Base-by-base conservation (phyloP, 1,140 invertebrate species). In the Cepaea nemoralis region DNA sequence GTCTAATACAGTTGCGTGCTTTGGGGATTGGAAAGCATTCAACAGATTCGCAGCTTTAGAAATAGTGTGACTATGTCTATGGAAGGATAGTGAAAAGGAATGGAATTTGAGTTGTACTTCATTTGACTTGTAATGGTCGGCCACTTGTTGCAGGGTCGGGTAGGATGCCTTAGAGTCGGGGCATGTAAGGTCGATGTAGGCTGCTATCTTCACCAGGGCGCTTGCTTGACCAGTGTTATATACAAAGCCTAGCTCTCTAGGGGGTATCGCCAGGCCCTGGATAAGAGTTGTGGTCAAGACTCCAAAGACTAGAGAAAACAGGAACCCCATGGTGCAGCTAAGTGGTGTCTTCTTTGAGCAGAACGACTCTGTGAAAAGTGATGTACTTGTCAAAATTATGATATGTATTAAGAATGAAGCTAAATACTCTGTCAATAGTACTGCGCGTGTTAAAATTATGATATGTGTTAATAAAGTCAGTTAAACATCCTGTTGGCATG, bases 61-160 rank as follows among this genome's bases (percentile, higher is more conserved):
- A 19, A 82, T 84, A 0, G 83, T 37, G 42, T 82, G 84, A 8
- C 82, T 42, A 73, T 87, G 85, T 39, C 83, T 80, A 69, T 87
- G 86, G 67, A 84, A 87, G 1, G 86, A 84, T 45, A 87, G 81
- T 12, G 85, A 83, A 63, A 86, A 86, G 3, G 84, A 40, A 74
- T 84, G 80, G 19, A 82, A 59, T 14, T 63, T 74, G 0, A 87
- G 71, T 66, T 75, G 77, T 14, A 87, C 27, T 1, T 50, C 63
- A 0, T 33, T 33, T 14, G 71, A 35, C 63, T 82, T 81, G 75
- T 82, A 87, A n/a, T 74, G 19, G n/a, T 82, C 81, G 2, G 85
- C 84, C 24, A 87, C 55, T 39, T 84, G 33, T 16, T 67, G 40
- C 3, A 87, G 40, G 6, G 75, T 83, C 14, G 83, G 80, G 33